Evolutionary conservation across 2,888 invertebrate genomes (phyloP).

Genomic region (Harmothoe impar): DNA sequence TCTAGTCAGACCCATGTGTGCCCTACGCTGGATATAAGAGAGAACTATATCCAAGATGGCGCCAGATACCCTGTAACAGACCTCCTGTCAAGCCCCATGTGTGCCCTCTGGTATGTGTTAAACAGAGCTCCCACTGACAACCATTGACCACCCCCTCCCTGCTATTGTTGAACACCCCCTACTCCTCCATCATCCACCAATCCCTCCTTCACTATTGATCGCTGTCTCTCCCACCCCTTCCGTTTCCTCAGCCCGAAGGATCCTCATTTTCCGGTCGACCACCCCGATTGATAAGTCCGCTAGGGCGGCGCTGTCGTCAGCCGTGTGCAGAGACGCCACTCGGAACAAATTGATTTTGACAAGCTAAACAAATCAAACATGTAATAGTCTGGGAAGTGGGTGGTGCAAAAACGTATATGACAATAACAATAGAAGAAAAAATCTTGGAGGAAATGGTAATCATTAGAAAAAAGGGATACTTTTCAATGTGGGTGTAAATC

Average conservation of each 20-base stretch:
- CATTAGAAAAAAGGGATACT: too few species aligned
- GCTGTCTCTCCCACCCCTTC: background rate
- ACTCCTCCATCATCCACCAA: background rate
- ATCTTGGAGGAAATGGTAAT: too few species aligned
- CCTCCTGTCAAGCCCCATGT: too few species aligned
- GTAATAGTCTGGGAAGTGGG: background rate
- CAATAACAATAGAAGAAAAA: background rate
- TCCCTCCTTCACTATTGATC: conserved; percentile 8
- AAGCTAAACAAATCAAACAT: conserved; percentile 11
- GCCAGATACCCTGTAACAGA: too few species aligned
- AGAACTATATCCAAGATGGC: too few species aligned
- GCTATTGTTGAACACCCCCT: too few species aligned
- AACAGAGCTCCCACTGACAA: too few species aligned
- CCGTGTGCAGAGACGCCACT: background rate
- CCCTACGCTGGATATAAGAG: too few species aligned
- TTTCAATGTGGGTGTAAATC: too few species aligned
- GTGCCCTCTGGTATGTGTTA: too few species aligned
- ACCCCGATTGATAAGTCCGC: conserved; percentile 15
- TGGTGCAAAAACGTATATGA: background rate
- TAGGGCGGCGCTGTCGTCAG: background rate
- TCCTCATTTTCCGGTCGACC: conserved; percentile 14
- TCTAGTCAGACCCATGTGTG: too few species aligned
- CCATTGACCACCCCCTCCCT: too few species aligned
- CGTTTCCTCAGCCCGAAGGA: background rate
- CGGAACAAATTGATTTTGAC: conserved; percentile 14